phyloP scores from a whole-genome alignment of 2,797 vertebrate species.

The Lepilemur septentrionalis region DNA sequence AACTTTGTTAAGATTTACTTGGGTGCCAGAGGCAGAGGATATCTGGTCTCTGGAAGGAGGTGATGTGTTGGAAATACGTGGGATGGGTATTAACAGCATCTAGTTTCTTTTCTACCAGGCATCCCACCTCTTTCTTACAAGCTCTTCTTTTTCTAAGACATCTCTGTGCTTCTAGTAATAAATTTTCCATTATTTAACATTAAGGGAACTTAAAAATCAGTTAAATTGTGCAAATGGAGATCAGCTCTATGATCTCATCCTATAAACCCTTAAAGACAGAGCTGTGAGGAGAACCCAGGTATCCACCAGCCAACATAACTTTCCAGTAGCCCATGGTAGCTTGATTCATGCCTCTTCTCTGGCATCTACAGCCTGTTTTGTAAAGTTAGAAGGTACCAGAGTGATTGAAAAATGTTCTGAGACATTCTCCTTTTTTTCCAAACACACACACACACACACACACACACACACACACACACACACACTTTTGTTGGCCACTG shows the following conservation, averaged over 20 bases:
- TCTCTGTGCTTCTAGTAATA: background rate
- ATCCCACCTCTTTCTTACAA: background rate
- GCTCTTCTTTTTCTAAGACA: background rate
- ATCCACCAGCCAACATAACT: background rate
- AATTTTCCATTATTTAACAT: background rate
- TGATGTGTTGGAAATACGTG: conserved; percentile 39
- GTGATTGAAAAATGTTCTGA: background rate
- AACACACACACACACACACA: background rate
- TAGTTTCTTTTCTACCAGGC: conserved; percentile 21
- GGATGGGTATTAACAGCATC: conserved; percentile 8
- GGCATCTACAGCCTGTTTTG: background rate
- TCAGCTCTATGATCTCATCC: background rate
- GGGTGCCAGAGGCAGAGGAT: conserved; percentile 6
- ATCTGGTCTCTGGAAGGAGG: conserved; percentile 15
- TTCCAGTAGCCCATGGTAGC: background rate
- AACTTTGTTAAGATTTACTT: conserved; percentile 19
- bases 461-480: background rate
- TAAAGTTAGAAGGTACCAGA: background rate
- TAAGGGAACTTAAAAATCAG: background rate
- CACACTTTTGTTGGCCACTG: background rate
- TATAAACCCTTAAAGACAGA: background rate
- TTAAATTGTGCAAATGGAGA: background rate
- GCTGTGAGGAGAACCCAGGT: background rate
- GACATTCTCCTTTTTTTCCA: background rate
- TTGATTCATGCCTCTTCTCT: background rate